These are phyloP conservation scores for Erebia aethiops DNA, from an alignment of 2,888 invertebrate species.

Conservation along the genomic window DNA sequence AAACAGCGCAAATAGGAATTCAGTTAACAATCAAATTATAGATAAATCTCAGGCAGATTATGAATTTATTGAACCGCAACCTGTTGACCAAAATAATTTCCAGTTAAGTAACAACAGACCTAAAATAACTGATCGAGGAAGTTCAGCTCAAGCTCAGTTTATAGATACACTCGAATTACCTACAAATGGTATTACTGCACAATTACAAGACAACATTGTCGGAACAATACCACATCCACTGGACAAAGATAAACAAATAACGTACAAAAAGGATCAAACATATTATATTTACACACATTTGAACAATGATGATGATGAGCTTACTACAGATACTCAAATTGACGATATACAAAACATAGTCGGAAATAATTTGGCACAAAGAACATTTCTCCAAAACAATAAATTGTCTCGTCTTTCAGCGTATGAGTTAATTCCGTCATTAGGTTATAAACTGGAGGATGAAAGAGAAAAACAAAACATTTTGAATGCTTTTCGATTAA, in stretches of 20 bases:
- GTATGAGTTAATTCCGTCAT: constrained; percentile 68
- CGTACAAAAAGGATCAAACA: constrained; percentile 72
- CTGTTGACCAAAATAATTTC: constrained; percentile 24
- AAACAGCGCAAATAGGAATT: constrained; percentile 6
- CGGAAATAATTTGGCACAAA: constrained; percentile 15
- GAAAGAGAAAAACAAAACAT: constrained; percentile 66
- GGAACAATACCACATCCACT: constrained; percentile 71
- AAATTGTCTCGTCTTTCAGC: constrained; percentile 49
- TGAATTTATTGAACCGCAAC: constrained; percentile 63
- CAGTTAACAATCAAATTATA: constrained; percentile 36
- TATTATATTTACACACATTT: constrained; percentile 69
- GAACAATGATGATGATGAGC: constrained; percentile 46
- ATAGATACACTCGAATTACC: constrained; percentile 56
- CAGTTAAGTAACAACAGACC: not conserved
- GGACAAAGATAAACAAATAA: constrained; percentile 66
- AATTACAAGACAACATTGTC: constrained; percentile 69
- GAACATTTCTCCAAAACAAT: constrained; percentile 11
- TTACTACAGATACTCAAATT: constrained; percentile 10
- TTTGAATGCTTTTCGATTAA: constrained; percentile 62
- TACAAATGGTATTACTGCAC: constrained; percentile 68
- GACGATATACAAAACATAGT: constrained; percentile 17
- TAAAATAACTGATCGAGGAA: constrained; percentile 49
- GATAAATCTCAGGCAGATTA: constrained; percentile 53
- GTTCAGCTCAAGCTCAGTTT: constrained; percentile 40
- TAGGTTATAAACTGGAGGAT: constrained; percentile 66